phyloP scores from a whole-genome alignment of 2,113 vertebrate species.

The Vulpes lagopus region DNA sequence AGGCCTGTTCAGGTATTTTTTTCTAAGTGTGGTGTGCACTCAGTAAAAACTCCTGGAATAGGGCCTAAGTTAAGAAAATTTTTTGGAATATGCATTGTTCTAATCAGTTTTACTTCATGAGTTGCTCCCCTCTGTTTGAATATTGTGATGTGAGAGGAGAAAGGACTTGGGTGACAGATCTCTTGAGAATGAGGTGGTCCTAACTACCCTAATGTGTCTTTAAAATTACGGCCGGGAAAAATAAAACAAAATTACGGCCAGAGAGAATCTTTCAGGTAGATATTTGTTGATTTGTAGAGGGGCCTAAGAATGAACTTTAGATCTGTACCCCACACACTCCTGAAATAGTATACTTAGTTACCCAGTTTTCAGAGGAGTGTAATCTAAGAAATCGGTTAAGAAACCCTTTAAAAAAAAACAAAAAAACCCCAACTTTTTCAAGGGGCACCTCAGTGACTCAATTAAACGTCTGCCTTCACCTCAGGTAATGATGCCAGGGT shows the following conservation, averaged over 20 bases:
- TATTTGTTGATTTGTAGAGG: background rate
- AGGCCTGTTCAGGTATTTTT: conserved; percentile 97
- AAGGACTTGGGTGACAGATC: background rate
- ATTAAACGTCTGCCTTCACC: no score
- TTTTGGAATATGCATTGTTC: background rate
- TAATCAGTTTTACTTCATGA: background rate
- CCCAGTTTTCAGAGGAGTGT: background rate
- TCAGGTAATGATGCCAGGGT: no score
- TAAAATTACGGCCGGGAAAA: background rate
- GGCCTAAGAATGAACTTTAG: background rate
- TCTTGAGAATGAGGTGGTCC: background rate
- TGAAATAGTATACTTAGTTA: background rate
- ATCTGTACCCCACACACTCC: no score
- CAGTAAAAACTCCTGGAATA: background rate
- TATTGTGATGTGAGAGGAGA: background rate
- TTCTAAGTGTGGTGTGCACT: background rate
- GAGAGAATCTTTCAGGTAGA: background rate
- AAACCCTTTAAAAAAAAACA: background rate
- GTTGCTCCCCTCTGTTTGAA: background rate
- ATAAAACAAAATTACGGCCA: background rate
- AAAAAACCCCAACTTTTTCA: background rate
- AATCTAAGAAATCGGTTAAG: background rate
- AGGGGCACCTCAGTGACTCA: background rate
- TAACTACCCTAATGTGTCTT: background rate
- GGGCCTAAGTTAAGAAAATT: background rate